phyloP scores from a whole-genome alignment of 2,888 invertebrate genomes.

The Epirrhoe alternata region DNA sequence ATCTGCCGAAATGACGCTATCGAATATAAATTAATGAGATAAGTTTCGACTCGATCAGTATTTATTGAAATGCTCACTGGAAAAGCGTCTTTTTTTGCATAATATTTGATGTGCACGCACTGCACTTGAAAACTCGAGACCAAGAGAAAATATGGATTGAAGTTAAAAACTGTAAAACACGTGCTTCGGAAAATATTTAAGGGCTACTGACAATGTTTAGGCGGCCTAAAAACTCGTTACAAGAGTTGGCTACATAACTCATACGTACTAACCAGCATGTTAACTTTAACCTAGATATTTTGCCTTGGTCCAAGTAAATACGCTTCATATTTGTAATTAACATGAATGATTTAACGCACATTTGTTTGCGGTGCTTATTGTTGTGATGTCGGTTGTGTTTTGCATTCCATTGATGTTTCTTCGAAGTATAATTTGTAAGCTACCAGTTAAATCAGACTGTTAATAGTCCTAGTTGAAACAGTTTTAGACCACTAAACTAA shows the following conservation, averaged over 20 bases:
- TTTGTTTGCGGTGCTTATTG: conserved; percentile 59
- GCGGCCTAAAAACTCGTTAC: too few species aligned
- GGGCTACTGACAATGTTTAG: too few species aligned
- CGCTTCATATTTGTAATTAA: neutral
- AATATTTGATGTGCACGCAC: neutral
- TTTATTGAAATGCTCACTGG: conserved; percentile 21
- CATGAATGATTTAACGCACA: conserved; percentile 44
- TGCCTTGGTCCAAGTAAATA: neutral
- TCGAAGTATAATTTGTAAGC: conserved; percentile 43
- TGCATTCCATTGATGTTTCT: conserved; percentile 49
- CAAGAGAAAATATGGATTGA: neutral
- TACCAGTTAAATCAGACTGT: neutral
- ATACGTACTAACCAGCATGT: too few species aligned
- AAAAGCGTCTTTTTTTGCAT: neutral
- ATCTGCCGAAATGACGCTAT: conserved; percentile 21
- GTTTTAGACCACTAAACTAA: too few species aligned
- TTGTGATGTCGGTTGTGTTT: conserved; percentile 65
- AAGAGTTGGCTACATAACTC: too few species aligned
- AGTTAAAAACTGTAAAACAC: neutral
- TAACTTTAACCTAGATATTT: neutral
- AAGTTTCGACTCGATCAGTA: conserved; percentile 10
- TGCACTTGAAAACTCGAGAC: neutral
- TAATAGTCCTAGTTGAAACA: too few species aligned
- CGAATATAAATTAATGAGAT: conserved; percentile 10
- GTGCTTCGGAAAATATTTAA: too few species aligned